Base-by-base conservation (phyloP, 37 sponge, comb jelly and placozoan species). In the Halisarca cf. caerulea region DNA sequence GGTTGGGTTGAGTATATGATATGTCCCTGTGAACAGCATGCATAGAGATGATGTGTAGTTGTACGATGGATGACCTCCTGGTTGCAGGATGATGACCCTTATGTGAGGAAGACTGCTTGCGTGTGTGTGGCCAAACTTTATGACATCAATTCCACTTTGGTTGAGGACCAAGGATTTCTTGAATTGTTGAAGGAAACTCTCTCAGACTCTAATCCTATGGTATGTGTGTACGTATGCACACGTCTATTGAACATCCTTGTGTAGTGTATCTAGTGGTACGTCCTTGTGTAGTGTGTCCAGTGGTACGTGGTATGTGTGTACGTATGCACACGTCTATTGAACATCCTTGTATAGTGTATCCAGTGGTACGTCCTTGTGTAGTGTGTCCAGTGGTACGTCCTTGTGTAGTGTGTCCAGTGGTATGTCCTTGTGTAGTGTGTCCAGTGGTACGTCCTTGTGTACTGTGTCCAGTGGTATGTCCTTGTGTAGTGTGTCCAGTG, bases 141-240 rank as follows among this genome's bases (percentile, higher is more conserved):
- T 68, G 99, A 98, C 88, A 98, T 98, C 91, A 96, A 94, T 77
- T 39, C 95, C 57, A 84, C 86, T 25, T 88, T 96, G 41, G 99
- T 98, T 45, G 99, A 98, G 82, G 99, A 98, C 82, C 99, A 98
- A 68, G 99, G 99, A 24, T 98, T 98, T 80, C 88, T 98, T 66
- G 99, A 98, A 51, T 84, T 91, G 59, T 91, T 98, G 43, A 93
- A 92, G 74, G 99, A 98, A 39, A 87, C 94, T 17, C 88, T 98
- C 71, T 96, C 97, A 66, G 99, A 98, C 80, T 92, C 96, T 78
- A 94, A 91, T 82, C 99, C 99, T 81, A 98, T 98, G 99, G 99
- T 89, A 84, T 38, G 54, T 18, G 5, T 15, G 54, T 79, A 14
- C 42, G 17, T 79, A 24, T 79, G 80, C 25, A 39, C 79, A 45